Evolutionary conservation across 1,140 invertebrate species (phyloP).

Genomic region (Coptotermes formosanus): DNA sequence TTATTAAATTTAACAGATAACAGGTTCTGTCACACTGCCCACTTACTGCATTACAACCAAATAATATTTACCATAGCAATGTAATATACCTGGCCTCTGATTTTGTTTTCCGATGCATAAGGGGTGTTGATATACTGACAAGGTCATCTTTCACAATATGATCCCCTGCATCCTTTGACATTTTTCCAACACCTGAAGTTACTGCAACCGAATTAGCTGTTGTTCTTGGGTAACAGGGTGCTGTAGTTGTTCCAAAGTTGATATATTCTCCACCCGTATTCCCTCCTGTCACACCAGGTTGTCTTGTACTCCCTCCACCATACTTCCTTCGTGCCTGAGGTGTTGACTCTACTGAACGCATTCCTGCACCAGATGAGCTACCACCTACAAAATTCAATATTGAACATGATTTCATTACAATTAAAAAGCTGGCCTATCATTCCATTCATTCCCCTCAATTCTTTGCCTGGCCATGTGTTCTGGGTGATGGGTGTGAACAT

Average conservation of each 20-base stretch:
- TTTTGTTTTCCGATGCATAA: slow-evolving; percentile 28
- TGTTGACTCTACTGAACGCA: slow-evolving; percentile 48
- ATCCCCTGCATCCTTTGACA: slow-evolving; percentile 5
- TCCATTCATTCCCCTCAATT: too few species aligned
- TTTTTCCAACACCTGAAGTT: background rate
- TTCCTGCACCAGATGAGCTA: slow-evolving; percentile 35
- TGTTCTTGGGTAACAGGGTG: background rate
- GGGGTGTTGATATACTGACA: slow-evolving; percentile 14
- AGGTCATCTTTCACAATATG: background rate
- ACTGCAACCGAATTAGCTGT: background rate
- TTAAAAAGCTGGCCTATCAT: too few species aligned
- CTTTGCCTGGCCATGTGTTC: too few species aligned
- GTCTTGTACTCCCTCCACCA: slow-evolving; percentile 1
- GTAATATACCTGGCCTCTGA: slow-evolving; percentile 19
- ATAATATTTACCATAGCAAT: too few species aligned
- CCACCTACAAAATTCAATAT: background rate
- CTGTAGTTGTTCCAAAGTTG: background rate
- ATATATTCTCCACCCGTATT: background rate
- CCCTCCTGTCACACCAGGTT: background rate
- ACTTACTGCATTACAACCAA: too few species aligned
- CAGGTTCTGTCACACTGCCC: too few species aligned
- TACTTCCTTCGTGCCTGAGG: slow-evolving; percentile 43
- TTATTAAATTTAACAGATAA: too few species aligned
- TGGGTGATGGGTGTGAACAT: too few species aligned
- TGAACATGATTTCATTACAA: too few species aligned